These are phyloP conservation scores for Taeniopygia guttata DNA, from an alignment of 2,797 vertebrate species.

Conservation along the genomic window DNA sequence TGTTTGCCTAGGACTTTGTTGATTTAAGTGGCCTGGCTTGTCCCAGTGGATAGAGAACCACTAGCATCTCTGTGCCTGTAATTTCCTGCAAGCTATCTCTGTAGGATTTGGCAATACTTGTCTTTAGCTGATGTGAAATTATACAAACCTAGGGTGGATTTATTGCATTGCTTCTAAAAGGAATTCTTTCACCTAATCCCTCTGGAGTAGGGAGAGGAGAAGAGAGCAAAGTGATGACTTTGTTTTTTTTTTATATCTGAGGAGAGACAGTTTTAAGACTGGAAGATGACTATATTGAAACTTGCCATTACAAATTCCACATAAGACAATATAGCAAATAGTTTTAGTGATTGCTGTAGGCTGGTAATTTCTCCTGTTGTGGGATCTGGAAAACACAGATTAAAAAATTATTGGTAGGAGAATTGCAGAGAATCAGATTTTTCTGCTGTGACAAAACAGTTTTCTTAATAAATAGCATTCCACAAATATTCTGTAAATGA, in stretches of 20 bases:
- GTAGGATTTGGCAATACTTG: constrained; percentile 29
- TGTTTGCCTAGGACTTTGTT: not conserved
- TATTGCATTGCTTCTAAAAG: constrained; percentile 1
- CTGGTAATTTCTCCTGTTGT: not conserved
- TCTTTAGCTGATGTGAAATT: not conserved
- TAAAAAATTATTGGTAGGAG: not conserved
- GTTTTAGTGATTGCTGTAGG: not conserved
- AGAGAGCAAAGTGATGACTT: not conserved
- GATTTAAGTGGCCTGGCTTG: not conserved
- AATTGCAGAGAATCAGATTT: not conserved
- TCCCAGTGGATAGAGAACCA: not conserved
- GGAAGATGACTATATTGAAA: not conserved
- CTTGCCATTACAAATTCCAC: not conserved
- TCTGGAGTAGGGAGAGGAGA: not conserved
- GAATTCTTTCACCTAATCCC: constrained; percentile 18
- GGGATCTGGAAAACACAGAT: not conserved
- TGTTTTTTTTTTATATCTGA: not conserved
- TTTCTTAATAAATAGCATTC: not conserved
- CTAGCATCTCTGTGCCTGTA: constrained; percentile 22
- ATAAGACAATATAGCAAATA: not conserved
- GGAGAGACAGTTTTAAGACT: not conserved
- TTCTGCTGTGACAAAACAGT: not conserved
- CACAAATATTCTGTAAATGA: not conserved
- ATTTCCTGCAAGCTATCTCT: constrained; percentile 42
- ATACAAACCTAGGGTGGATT: constrained; percentile 18